Evolutionary conservation across 2,113 vertebrate genomes (phyloP).

Genomic region (Sapajus apella): DNA sequence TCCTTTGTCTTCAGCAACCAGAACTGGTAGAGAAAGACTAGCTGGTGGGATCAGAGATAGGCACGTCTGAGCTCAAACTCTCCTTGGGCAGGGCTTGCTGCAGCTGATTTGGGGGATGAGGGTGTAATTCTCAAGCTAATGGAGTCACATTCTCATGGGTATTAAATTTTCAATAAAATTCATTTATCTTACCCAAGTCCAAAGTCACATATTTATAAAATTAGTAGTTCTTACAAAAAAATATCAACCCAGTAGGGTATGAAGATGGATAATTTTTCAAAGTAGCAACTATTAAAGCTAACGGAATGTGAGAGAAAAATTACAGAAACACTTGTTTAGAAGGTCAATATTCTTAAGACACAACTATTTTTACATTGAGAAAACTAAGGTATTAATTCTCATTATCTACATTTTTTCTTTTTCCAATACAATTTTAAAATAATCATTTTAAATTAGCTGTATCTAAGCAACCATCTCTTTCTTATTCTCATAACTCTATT

Average conservation of each 20-base stretch:
- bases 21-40: no score
- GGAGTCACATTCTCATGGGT: neutral
- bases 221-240: neutral
- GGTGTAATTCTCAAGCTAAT: no score
- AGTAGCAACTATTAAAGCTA: conserved; percentile 24
- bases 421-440: conserved; percentile 46
- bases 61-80: no score
- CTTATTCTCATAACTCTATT: neutral
- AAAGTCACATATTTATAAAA: conserved; percentile 40
- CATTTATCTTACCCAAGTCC: neutral
- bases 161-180: conserved; percentile 24
- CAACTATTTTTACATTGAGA: conserved; percentile 23
- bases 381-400: conserved; percentile 10
- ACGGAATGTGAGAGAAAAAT: neutral
- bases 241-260: neutral
- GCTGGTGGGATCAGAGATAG: no score
- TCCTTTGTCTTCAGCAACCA: no score
- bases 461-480: conserved; percentile 52
- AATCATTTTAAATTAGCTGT: conserved; percentile 49
- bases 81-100: no score
- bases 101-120: no score
- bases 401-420: conserved; percentile 22
- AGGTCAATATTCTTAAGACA: conserved; percentile 18
- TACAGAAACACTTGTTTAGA: neutral
- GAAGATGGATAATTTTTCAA: conserved; percentile 17